Percentiles rank a stretch among this genome's conserved stretches.
Evolutionary conservation across 2,113 vertebrate species (phyloP).

Genomic region (Odontophorus gujanensis): DNA sequence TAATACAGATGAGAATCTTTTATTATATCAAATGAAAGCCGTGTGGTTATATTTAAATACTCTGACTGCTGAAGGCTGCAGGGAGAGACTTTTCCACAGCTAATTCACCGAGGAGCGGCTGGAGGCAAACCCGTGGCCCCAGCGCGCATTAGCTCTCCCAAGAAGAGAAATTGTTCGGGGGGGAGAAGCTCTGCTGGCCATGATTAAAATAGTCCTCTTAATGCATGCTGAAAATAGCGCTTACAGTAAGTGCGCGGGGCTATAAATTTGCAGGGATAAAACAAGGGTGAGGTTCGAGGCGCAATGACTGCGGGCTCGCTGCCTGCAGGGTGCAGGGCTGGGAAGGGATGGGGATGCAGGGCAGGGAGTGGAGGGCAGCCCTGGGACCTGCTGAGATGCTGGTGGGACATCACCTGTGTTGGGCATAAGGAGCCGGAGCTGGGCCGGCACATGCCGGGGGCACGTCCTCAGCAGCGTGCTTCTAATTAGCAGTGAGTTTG

Average conservation of each 20-base stretch:
- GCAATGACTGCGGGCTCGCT: not conserved
- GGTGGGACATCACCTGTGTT: not conserved
- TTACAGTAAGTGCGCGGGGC: not conserved
- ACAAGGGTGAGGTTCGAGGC: not conserved
- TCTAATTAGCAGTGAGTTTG: slow-evolving; percentile 69
- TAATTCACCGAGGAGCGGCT: not conserved
- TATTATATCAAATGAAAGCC: slow-evolving; percentile 4
- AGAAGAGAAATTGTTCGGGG: not conserved
- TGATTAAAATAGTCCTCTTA: not conserved
- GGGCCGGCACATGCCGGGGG: not conserved
- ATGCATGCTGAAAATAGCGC: not conserved
- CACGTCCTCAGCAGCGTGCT: slow-evolving; percentile 37
- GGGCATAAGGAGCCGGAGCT: not conserved
- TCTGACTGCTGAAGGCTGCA: not conserved
- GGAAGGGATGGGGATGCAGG: not conserved
- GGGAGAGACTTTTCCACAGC: not conserved
- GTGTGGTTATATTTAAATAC: slow-evolving; percentile 40
- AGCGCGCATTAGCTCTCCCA: not conserved
- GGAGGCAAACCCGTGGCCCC: not conserved
- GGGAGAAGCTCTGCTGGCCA: not conserved
- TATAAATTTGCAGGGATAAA: not conserved
- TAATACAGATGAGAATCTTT: slow-evolving; percentile 30
- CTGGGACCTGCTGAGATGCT: not conserved
- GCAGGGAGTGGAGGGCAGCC: not conserved
- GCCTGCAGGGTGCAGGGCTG: not conserved